A percentile compares a stretch with the other conserved stretches of the same genome.
phyloP scores from a whole-genome alignment of 2,113 vertebrate genomes.

The Charadrius vociferus region DNA sequence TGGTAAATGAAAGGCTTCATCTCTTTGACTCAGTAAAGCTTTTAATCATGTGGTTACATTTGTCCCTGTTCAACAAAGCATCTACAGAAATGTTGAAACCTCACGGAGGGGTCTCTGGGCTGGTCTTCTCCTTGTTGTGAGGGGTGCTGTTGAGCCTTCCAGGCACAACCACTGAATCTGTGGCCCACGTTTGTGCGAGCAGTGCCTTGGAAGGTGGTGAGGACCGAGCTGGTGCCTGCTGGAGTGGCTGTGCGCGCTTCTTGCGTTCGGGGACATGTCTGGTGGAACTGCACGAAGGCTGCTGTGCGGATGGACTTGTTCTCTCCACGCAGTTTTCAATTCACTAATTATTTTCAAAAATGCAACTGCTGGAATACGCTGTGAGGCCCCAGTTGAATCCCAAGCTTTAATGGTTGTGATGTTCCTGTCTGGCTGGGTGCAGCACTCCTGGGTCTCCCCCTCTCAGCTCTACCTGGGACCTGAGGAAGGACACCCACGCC shows the following conservation, averaged over 20 bases:
- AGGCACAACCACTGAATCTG: not conserved
- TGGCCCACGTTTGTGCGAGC: fast-evolving
- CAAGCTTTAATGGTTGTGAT: no score
- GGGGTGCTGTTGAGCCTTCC: not conserved
- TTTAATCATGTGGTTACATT: not conserved
- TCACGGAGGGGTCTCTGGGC: not conserved
- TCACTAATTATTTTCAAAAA: not conserved
- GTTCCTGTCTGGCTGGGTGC: not conserved
- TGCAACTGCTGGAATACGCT: not conserved
- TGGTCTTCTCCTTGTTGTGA: fast-evolving
- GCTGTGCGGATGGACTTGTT: fast-evolving
- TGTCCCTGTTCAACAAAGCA: not conserved
- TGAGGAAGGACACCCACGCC: no score
- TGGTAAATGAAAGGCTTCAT: not conserved
- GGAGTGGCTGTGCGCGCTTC: not conserved
- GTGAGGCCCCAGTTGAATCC: not conserved
- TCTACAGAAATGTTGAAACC: not conserved
- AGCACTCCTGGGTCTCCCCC: not conserved
- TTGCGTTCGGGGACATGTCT: fast-evolving
- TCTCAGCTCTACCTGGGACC: not conserved
- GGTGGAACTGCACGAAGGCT: not conserved
- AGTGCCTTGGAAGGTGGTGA: not conserved
- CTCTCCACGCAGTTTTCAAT: not conserved
- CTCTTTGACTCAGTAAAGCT: not conserved
- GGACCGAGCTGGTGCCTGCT: not conserved